Percentiles rank a stretch among this genome's conserved stretches.
Conservation (phyloP, 2,888 invertebrate species). For the Drosophila leonis region DNA sequence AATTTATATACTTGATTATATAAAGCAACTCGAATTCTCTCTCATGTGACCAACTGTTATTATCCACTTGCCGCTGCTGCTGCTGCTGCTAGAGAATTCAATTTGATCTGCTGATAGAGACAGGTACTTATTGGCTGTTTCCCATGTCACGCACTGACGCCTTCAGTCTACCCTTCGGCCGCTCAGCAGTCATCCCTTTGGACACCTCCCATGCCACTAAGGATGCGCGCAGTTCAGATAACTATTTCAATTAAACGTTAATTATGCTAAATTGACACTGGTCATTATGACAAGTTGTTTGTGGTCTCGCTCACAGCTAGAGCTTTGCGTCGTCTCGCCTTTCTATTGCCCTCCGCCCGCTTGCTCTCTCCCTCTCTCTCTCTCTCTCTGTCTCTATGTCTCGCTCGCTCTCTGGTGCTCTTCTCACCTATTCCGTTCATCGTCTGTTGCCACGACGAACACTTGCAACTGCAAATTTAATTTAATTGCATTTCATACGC, state of each 20-base stretch:
- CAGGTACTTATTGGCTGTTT: slow-evolving; percentile 1
- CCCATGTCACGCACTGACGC: slow-evolving; percentile 58
- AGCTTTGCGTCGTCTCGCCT: not conserved
- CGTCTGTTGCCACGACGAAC: slow-evolving; percentile 46
- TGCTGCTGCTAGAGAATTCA: not conserved
- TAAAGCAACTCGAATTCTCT: not conserved
- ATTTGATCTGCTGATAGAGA: slow-evolving; percentile 6
- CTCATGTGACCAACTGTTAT: not conserved
- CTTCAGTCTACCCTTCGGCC: slow-evolving; percentile 12
- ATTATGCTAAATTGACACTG: slow-evolving; percentile 77
- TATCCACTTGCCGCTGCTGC: not conserved
- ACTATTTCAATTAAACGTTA: slow-evolving; percentile 72
- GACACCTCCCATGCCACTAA: not conserved
- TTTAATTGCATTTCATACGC: slow-evolving; percentile 81
- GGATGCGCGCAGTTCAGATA: slow-evolving; percentile 26
- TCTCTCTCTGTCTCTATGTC: not conserved
- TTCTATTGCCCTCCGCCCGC: not conserved
- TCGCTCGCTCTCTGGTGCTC: not conserved
- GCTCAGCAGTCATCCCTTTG: not conserved
- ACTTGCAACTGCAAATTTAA: slow-evolving; percentile 77
- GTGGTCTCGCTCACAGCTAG: slow-evolving; percentile 20
- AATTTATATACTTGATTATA: not conserved
- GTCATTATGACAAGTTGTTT: slow-evolving; percentile 70
- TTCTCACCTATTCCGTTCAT: slow-evolving; percentile 20
- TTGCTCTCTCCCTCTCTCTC: not conserved